Percentiles rank a stretch among this genome's conserved stretches.
phyloP scores from a whole-genome alignment of 2,113 vertebrate genomes.

The Calyptomena viridis region DNA sequence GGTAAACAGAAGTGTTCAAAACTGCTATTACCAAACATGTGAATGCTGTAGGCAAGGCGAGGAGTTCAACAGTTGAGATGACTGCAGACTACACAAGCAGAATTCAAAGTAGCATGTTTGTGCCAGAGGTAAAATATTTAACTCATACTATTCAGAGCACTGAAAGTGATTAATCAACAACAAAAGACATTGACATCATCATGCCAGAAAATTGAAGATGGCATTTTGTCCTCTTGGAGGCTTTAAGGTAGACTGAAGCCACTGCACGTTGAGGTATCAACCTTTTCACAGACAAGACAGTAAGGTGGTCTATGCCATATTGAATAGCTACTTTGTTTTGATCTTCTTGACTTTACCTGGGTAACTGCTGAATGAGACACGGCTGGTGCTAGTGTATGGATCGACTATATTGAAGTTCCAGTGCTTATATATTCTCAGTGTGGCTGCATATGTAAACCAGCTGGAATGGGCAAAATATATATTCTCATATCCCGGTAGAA shows the following conservation, averaged over 20 bases:
- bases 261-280: neutral
- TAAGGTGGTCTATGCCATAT: neutral
- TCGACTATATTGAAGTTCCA: conserved; percentile 87
- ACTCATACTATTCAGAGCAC: neutral
- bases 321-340: neutral
- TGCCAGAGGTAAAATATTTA: conserved; percentile 8
- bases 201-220: neutral
- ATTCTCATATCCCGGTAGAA: conserved; percentile 92
- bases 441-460: conserved; percentile 91
- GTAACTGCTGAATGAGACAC: conserved; percentile 92
- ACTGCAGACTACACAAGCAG: neutral
- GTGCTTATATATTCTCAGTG: conserved; percentile 91
- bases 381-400: conserved; percentile 75
- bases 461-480: conserved; percentile 91
- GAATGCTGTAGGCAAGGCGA: neutral
- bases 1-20: neutral
- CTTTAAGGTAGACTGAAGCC: neutral
- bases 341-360: conserved; percentile 76
- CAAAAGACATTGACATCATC: neutral
- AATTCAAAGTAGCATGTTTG: neutral
- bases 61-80: neutral
- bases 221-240: neutral
- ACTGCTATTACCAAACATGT: neutral
- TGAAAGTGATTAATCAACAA: neutral
- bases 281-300: neutral